Evolutionary conservation across 2,113 vertebrate species (phyloP).

Genomic region (Rhineura floridana): DNA sequence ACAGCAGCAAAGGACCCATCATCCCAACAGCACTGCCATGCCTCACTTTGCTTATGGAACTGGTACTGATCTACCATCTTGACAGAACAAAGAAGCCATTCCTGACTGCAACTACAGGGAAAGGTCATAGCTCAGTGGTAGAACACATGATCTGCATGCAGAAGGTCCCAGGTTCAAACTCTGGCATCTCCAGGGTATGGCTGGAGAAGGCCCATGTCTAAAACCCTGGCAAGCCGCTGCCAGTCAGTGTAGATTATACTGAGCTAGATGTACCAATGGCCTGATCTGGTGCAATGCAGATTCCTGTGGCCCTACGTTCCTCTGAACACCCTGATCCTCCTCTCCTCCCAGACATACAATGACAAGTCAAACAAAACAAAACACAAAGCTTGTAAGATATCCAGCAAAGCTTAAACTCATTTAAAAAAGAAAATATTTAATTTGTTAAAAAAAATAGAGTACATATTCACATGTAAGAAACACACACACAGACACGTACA

Average conservation of each 20-base stretch:
- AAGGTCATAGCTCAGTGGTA: background rate
- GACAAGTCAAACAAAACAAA: background rate
- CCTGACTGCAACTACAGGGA: background rate
- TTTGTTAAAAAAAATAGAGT: constrained; percentile 8
- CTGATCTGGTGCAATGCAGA: no score
- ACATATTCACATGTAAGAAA: background rate
- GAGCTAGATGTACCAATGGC: background rate
- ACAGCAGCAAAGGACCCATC: no score
- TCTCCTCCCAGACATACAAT: background rate
- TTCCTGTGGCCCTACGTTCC: background rate
- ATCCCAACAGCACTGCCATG: background rate
- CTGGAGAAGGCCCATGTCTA: background rate
- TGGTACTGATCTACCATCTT: background rate
- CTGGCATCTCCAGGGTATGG: background rate
- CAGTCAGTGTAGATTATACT: background rate
- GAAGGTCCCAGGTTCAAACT: background rate
- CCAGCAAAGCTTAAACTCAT: background rate
- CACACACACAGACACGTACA: background rate
- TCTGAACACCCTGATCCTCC: no score
- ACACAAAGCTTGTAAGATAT: background rate
- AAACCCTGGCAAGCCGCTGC: background rate
- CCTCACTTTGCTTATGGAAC: background rate
- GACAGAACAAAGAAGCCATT: background rate
- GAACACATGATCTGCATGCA: background rate
- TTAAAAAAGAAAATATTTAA: constrained; percentile 16